Conservation (phyloP, 2,888 invertebrate species). For the Prosopocoilus inquinatus region DNA sequence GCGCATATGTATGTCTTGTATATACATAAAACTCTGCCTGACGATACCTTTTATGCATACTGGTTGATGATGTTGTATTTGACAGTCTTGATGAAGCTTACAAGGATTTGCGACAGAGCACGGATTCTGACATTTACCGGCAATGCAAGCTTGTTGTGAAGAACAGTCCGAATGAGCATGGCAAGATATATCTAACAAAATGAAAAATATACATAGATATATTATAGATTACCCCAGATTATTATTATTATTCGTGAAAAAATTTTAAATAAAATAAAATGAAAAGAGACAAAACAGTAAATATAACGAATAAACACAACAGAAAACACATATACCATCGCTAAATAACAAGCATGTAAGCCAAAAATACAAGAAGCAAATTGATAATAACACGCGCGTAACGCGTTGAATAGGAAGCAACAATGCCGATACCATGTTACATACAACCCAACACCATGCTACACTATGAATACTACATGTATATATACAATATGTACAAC, state of each 20-base stretch:
- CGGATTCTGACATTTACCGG: constrained; percentile 77
- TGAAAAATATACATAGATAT: constrained; percentile 21
- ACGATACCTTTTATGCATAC: constrained; percentile 74
- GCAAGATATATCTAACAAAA: constrained; percentile 70
- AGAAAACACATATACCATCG: not conserved
- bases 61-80: constrained; percentile 79
- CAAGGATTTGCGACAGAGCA: constrained; percentile 77
- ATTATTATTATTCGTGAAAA: constrained; percentile 10
- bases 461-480: constrained; percentile 20
- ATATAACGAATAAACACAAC: too few species aligned
- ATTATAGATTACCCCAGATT: too few species aligned
- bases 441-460: constrained; percentile 22
- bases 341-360: constrained; percentile 27
- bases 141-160: constrained; percentile 73
- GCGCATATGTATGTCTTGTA: too few species aligned
- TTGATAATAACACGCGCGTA: constrained; percentile 8
- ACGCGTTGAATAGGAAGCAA: constrained; percentile 10
- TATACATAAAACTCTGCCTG: too few species aligned
- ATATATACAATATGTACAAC: constrained; percentile 28
- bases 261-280: too few species aligned
- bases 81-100: constrained; percentile 71
- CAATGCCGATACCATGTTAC: constrained; percentile 3
- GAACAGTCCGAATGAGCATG: constrained; percentile 77
- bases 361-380: constrained; percentile 27
- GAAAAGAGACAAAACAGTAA: too few species aligned